Percentiles rank a stretch among this genome's conserved stretches.
Conservation (phyloP, 1,140 invertebrate genomes). For the Harlomillsia oculata region DNA sequence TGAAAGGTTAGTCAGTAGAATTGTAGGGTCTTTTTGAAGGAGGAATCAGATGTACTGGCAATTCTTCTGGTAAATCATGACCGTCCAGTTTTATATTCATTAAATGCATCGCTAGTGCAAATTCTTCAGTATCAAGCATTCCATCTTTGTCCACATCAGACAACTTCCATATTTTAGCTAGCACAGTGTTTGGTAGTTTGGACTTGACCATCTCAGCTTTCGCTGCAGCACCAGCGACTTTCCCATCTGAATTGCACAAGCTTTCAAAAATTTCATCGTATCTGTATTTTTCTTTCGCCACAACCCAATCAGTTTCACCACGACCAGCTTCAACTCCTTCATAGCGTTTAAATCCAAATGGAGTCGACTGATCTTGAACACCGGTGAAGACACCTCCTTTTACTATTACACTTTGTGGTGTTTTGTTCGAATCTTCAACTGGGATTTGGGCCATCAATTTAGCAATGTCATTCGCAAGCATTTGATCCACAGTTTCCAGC, state of each 20-base stretch:
- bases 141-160: constrained; percentile 96
- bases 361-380: constrained; percentile 74
- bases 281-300: constrained; percentile 73
- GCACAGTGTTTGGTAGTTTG: constrained; percentile 91
- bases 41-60: constrained; percentile 90
- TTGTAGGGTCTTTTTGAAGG: constrained; percentile 59
- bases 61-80: constrained; percentile 78
- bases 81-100: constrained; percentile 90
- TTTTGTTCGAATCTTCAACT: constrained; percentile 61
- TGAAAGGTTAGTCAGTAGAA: constrained; percentile 1
- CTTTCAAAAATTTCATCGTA: constrained; percentile 81
- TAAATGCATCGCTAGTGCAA: constrained; percentile 96
- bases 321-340: constrained; percentile 94
- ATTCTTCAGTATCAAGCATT: constrained; percentile 89
- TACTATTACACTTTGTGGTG: constrained; percentile 36
- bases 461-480: constrained; percentile 93
- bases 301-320: constrained; percentile 95
- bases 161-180: constrained; percentile 96
- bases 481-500: constrained; percentile 89
- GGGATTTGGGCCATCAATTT: constrained; percentile 91
- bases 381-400: constrained; percentile 84
- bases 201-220: constrained; percentile 97
- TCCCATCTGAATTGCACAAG: constrained; percentile 82
- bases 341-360: constrained; percentile 90
- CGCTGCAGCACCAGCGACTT: constrained; percentile 87